Base-by-base conservation (phyloP, 2,888 invertebrate species). In the Perithous albicinctus region DNA sequence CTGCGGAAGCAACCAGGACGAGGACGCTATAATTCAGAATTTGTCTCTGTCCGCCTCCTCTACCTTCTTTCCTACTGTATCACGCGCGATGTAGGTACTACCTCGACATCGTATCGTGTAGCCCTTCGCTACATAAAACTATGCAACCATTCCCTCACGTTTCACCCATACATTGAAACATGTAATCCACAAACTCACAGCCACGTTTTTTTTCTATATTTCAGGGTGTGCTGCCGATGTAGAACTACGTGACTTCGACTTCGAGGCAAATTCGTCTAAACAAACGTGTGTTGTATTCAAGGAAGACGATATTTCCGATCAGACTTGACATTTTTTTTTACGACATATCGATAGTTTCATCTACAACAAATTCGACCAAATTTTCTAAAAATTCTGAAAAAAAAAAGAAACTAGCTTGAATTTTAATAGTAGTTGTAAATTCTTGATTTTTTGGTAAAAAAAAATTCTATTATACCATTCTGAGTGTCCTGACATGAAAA, bases 221-320 rank as follows among this genome's bases (percentile, higher is more conserved):
- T 29, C 70, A 78, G 70, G 63, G 63, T 32, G 43, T 78, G 43
- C 23, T 78, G 4, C 78, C 78, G 23, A 78, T 78, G 64, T 78
- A 48, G 20, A n/a, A 10, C 20, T 48, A 48, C 48, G 48, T 20
- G 20, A 48, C 43, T 5, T 43, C 43, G 43, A 43, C 48, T 20
- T 48, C 8, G 48, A 20, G 7, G 48, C 8, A 20, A 43, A 43
- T 43, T 43, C n/a, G n/a, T 15, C 5, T 2, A n/a, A 4, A 2
- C 15, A n/a, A n/a, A 43, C n/a, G n/a, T n/a, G 3, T 43, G n/a
- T 2, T n/a, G 43, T 43, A 15, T 15, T 15, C 5, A 5, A 43
- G n/a, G 43, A 5, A 43, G 43, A 43, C 6, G n/a, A 43, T 29
- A 29, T 29, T 29, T 4, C 29, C 2, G 5, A 29, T 29, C 3